phyloP scores from a whole-genome alignment of 1,140 invertebrate species.

The Neodiprion virginianus region DNA sequence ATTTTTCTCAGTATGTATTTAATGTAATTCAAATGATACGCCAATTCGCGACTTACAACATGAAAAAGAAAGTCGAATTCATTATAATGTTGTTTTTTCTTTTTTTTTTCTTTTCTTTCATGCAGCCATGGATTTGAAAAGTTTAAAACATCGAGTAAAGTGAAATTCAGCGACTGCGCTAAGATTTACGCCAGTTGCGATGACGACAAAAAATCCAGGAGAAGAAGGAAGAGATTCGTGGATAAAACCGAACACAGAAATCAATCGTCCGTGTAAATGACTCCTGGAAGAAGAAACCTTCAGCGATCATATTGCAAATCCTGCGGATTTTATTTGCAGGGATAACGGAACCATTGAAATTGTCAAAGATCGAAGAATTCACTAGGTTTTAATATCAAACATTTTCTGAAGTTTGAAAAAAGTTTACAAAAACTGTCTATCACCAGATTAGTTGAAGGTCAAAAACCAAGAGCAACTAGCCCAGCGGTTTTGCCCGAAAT shows the following conservation, averaged over 20 bases:
- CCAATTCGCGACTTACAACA: not conserved
- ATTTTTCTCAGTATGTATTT: not conserved
- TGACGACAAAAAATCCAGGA: not conserved
- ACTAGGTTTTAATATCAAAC: too few species aligned
- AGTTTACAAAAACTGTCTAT: conserved; percentile 18
- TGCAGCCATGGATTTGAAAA: conserved; percentile 9
- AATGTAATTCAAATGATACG: not conserved
- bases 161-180: conserved; percentile 2
- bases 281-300: not conserved
- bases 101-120: conserved; percentile 5
- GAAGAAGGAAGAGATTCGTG: not conserved
- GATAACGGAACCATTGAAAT: too few species aligned
- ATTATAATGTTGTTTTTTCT: not conserved
- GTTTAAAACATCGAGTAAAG: not conserved
- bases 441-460: not conserved
- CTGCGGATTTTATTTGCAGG: too few species aligned
- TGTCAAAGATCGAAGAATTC: too few species aligned
- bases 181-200: not conserved
- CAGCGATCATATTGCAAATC: too few species aligned
- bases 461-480: not conserved
- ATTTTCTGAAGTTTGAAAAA: not conserved
- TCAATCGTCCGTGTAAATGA: not conserved
- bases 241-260: not conserved
- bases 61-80: too few species aligned
- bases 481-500: conserved; percentile 11